Percentiles rank a stretch among this genome's conserved stretches.
phyloP scores from a whole-genome alignment of 2,113 vertebrate genomes.

The Furnarius figulus region DNA sequence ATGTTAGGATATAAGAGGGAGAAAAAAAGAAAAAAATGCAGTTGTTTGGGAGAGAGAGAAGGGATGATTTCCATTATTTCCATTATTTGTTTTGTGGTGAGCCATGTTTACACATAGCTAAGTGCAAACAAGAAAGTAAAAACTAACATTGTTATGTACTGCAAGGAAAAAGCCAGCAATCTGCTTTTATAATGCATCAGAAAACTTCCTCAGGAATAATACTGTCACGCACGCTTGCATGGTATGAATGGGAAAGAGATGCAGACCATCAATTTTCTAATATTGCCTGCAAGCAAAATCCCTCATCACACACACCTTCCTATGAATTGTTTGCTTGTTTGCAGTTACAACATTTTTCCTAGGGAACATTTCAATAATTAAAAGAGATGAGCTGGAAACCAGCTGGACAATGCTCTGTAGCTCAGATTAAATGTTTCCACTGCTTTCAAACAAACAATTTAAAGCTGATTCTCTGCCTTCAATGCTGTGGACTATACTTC shows the following conservation, averaged over 20 bases:
- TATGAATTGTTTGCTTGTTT: neutral
- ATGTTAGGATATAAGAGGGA: neutral
- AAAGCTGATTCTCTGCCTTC: neutral
- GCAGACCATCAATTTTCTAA: neutral
- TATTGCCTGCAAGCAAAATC: neutral
- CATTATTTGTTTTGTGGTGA: neutral
- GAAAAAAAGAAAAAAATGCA: neutral
- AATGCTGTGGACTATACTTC: neutral
- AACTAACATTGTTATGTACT: neutral
- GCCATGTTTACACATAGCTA: neutral
- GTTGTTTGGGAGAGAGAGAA: neutral
- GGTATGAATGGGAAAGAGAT: neutral
- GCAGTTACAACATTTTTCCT: neutral
- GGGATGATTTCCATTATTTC: neutral
- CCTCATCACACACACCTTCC: neutral
- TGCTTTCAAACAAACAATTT: neutral
- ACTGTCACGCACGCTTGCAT: neutral
- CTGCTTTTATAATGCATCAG: neutral
- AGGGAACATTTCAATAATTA: neutral
- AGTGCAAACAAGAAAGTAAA: neutral
- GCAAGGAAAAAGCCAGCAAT: neutral
- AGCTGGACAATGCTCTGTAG: neutral
- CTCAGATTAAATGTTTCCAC: neutral
- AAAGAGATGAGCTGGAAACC: neutral
- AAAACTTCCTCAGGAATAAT: neutral